Evolutionary conservation across 2,113 vertebrate species (phyloP).

Genomic region (Myiagra hebetior): DNA sequence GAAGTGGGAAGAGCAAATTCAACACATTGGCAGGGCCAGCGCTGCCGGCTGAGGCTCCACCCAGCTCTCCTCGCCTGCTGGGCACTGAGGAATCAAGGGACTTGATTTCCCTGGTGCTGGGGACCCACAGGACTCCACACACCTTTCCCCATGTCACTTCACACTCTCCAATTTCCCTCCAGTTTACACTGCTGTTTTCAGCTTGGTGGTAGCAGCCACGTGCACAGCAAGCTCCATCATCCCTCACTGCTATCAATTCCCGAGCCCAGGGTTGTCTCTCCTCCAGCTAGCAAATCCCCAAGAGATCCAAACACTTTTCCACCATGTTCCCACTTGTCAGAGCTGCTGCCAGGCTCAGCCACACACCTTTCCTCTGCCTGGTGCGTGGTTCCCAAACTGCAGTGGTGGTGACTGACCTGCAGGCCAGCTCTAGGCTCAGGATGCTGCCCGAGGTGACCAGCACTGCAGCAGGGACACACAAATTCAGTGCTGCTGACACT

Average conservation of each 20-base stretch:
- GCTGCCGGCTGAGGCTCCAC: neutral
- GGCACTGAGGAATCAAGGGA: neutral
- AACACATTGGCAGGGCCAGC: neutral
- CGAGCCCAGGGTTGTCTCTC: neutral
- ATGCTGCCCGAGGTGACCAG: rapidly evolving
- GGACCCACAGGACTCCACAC: rapidly evolving
- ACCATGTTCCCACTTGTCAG: rapidly evolving
- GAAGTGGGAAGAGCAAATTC: neutral
- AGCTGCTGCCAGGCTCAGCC: neutral
- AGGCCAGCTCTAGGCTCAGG: rapidly evolving
- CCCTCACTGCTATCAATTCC: neutral
- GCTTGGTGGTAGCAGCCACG: neutral
- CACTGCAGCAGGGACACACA: neutral
- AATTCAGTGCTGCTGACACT: neutral
- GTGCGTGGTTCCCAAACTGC: rapidly evolving
- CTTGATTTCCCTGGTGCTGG: neutral
- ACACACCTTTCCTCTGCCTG: neutral
- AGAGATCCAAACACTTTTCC: neutral
- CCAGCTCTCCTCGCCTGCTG: neutral
- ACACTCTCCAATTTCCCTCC: neutral
- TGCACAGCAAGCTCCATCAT: neutral
- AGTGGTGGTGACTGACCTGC: neutral
- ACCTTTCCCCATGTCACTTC: rapidly evolving
- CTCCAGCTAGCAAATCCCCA: neutral
- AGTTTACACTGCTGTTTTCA: neutral